Base-by-base conservation (phyloP, 2,888 invertebrate genomes). In the Micropterix aruncella region DNA sequence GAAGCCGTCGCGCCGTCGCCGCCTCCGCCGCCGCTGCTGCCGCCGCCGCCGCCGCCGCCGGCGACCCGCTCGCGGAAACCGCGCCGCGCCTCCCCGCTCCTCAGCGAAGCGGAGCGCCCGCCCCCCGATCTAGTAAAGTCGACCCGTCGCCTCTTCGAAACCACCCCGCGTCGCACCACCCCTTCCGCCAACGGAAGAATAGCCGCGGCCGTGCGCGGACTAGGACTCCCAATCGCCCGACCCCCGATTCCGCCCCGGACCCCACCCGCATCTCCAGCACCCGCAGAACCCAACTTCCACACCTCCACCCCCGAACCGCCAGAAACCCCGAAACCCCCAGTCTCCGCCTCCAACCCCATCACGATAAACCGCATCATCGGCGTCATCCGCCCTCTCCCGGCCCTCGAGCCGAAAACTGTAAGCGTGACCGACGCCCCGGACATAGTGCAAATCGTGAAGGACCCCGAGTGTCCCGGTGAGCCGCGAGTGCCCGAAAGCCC, bases 61-160 rank as follows among this genome's bases (percentile, higher is more conserved):
- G 54, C 64, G 46, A 55, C 57, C 42, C 53, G 60, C 15, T 53
- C 45, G 14, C 40, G 47, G 12, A 17, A 37, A 4, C 66, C 52
- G 53, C 63, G 53, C 48, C 75, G 75, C 54, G 73, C 79, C 52
- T 73, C 68, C 40, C 80, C 82, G 1, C 65, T 82, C 40, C 71
- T 83, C 55, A 78, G 78, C 53, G 83, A 83, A 51, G 77, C 78
- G 12, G 90, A 90, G 56, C 73, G 89, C 41, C 93, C 93, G 2
- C 91, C 92, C 15, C 83, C 84, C 1, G 92, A 93, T 68, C 79
- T 91, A 51, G 93, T 93, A 47, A 87, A 86, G 55, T 83, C 88
- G 48, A 83, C 89, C 12, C 75, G 90, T 49, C 78, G 83, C 56
- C 81, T 90, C 56, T 93, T 92, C 65, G 92, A 93, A 60, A 73